Percentiles rank a stretch among this genome's conserved stretches.
These are phyloP conservation scores for Pandemis heparana DNA, from an alignment of 2,888 invertebrate genomes.

Conservation along the genomic window DNA sequence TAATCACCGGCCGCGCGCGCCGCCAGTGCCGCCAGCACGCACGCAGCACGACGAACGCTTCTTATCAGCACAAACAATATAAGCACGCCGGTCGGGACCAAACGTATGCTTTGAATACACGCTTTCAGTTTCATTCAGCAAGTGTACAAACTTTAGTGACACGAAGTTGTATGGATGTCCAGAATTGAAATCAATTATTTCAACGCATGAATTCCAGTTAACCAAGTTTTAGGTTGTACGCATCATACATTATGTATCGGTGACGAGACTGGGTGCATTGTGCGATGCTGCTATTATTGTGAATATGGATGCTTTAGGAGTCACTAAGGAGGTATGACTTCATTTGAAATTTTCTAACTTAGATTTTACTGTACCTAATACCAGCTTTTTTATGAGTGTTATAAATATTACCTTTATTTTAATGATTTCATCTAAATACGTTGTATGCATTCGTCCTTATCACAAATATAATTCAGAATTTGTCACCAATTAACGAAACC, in stretches of 20 bases:
- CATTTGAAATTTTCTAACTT: neutral
- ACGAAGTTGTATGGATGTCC: slow-evolving; percentile 50
- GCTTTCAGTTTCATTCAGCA: slow-evolving; percentile 1
- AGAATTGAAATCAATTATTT: slow-evolving; percentile 63
- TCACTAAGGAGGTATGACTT: neutral
- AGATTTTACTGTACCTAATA: neutral
- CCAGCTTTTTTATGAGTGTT: too few species aligned
- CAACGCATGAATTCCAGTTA: slow-evolving; percentile 71
- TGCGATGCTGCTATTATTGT: slow-evolving; percentile 50
- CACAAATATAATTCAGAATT: too few species aligned
- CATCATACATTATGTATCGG: slow-evolving; percentile 64
- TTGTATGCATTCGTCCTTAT: too few species aligned
- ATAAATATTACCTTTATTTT: too few species aligned
- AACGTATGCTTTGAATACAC: slow-evolving; percentile 27
- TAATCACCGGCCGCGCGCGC: slow-evolving; percentile 71
- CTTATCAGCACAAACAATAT: slow-evolving; percentile 40
- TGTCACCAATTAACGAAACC: too few species aligned
- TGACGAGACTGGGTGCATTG: slow-evolving; percentile 58
- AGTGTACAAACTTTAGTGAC: slow-evolving; percentile 10
- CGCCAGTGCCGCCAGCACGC: slow-evolving; percentile 61
- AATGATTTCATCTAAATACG: too few species aligned
- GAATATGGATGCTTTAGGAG: slow-evolving; percentile 6
- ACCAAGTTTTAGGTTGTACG: slow-evolving; percentile 58
- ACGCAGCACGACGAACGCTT: slow-evolving; percentile 52
- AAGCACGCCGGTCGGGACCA: slow-evolving; percentile 32